Percentiles rank a stretch among this genome's conserved stretches.
Conservation (phyloP, 2,113 vertebrate genomes). For the Lucifuga dentata region DNA sequence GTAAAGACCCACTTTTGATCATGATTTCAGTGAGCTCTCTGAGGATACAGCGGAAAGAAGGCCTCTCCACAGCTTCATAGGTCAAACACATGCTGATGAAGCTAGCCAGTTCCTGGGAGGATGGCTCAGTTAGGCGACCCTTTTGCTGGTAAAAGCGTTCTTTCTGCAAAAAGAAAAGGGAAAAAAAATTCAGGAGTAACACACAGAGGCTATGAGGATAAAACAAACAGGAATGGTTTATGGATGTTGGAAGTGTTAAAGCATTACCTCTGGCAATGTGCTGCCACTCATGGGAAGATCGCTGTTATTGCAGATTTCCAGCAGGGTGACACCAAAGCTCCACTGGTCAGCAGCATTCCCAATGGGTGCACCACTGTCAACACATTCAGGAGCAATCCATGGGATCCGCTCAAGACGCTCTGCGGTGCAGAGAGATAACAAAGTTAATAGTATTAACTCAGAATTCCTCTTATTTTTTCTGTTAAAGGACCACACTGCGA, state of each 20-base stretch:
- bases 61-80: conserved; percentile 85
- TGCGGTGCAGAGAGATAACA: conserved; percentile 47
- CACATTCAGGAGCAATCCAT: conserved; percentile 93
- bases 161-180: conserved; percentile 81
- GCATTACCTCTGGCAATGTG: conserved; percentile 84
- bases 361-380: conserved; percentile 73
- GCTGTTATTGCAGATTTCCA: conserved; percentile 94
- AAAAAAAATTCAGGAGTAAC: neutral
- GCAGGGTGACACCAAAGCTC: conserved; percentile 92
- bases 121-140: conserved; percentile 84
- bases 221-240: neutral
- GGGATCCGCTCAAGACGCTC: conserved; percentile 93
- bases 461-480: too few species aligned
- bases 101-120: conserved; percentile 85
- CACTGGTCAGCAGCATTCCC: conserved; percentile 87
- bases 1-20: conserved; percentile 81
- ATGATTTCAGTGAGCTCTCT: conserved; percentile 89
- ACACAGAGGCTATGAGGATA: neutral
- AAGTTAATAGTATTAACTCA: too few species aligned
- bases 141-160: conserved; percentile 91
- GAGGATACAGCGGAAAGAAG: conserved; percentile 89
- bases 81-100: conserved; percentile 90
- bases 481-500: too few species aligned
- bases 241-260: neutral
- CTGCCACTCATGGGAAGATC: conserved; percentile 86